Conservation (phyloP, 2,888 invertebrate genomes). For the Plebejus melissa region DNA sequence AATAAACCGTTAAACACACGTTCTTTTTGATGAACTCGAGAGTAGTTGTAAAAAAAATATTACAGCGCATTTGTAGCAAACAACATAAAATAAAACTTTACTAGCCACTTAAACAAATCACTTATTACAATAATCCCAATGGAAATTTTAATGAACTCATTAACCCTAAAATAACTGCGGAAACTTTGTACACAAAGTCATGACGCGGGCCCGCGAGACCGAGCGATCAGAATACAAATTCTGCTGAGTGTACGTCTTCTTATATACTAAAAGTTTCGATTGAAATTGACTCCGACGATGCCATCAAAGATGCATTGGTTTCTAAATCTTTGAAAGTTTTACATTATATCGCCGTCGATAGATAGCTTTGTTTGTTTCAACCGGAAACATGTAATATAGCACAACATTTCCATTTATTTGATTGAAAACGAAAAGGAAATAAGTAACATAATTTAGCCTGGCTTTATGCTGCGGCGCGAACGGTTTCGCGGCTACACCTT, state of each 20-base stretch:
- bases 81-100: background rate
- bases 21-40: background rate
- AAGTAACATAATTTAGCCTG: no score
- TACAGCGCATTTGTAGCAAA: background rate
- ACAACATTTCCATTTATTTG: background rate
- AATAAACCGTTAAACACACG: background rate
- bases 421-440: background rate
- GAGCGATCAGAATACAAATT: constrained; percentile 14
- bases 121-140: constrained; percentile 13
- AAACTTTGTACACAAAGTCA: background rate
- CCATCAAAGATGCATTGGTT: constrained; percentile 8
- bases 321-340: constrained; percentile 3
- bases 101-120: background rate
- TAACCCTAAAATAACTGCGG: background rate
- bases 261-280: background rate
- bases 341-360: background rate
- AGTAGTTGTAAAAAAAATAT: background rate
- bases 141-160: background rate
- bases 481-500: no score
- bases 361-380: background rate
- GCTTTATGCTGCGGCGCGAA: no score
- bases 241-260: background rate
- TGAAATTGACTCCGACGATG: background rate
- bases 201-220: background rate
- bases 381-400: background rate